Evolutionary conservation across 2,888 invertebrate genomes (phyloP).

Genomic region (Rhaphigaster nebulosa): DNA sequence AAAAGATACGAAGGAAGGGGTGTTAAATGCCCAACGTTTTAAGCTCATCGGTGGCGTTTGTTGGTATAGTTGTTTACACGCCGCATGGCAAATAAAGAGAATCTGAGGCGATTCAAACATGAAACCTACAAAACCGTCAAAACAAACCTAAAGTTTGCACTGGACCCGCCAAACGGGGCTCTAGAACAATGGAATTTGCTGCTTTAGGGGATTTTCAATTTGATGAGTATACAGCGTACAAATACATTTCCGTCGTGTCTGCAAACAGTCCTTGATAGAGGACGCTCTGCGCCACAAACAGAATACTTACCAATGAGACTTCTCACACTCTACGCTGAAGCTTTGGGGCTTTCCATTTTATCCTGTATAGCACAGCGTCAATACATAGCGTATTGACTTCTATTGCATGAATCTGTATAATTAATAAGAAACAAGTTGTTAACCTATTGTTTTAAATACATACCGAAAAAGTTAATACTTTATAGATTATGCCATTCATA

Average conservation of each 20-base stretch:
- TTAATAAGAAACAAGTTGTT: no score
- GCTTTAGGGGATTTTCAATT: constrained; percentile 44
- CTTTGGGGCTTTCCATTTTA: not conserved
- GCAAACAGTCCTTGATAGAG: not conserved
- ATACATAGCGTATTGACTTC: no score
- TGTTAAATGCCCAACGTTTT: not conserved
- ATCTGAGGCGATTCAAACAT: not conserved
- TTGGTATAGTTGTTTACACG: not conserved
- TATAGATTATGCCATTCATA: no score
- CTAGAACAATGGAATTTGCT: constrained; percentile 13
- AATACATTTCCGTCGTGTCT: not conserved
- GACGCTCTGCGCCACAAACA: not conserved
- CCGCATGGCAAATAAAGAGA: not conserved
- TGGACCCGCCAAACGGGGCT: not conserved
- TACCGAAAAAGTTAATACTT: no score
- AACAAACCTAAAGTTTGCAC: not conserved
- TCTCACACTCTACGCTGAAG: not conserved
- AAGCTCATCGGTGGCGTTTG: not conserved
- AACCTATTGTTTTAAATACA: no score
- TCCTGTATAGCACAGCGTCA: no score
- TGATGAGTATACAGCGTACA: not conserved
- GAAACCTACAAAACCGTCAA: not conserved
- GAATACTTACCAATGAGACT: not conserved
- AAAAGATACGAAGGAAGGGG: not conserved
- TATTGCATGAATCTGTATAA: no score